Evolutionary conservation across 2,797 vertebrate genomes (phyloP).

Genomic region (Fistularia commersonii): DNA sequence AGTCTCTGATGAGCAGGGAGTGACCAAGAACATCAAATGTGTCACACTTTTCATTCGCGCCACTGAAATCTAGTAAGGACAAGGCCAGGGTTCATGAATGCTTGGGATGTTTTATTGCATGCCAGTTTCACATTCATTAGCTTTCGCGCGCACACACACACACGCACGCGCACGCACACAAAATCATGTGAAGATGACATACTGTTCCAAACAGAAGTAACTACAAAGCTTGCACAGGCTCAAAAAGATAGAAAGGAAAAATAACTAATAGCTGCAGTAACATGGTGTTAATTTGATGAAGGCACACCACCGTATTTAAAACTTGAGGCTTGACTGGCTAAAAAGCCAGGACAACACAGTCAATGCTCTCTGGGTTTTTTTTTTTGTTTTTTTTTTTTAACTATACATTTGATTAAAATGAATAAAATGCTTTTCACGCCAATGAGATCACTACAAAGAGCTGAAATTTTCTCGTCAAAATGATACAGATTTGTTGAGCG

Average conservation of each 20-base stretch:
- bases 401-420: background rate
- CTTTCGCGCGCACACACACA: slow-evolving; percentile 7
- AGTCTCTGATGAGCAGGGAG: slow-evolving; percentile 1
- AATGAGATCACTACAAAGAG: background rate
- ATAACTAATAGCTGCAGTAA: slow-evolving; percentile 15
- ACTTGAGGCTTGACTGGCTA: slow-evolving; percentile 3
- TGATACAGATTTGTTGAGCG: no score
- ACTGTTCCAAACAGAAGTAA: slow-evolving; percentile 29
- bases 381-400: slow-evolving; percentile 9
- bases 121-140: slow-evolving; percentile 43
- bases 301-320: slow-evolving; percentile 24
- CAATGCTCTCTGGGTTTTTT: background rate
- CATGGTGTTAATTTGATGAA: slow-evolving; percentile 15
- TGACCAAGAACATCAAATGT: slow-evolving; percentile 24
- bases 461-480: background rate
- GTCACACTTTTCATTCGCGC: slow-evolving; percentile 1
- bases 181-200: slow-evolving; percentile 17
- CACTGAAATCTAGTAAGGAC: slow-evolving; percentile 8
- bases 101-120: slow-evolving; percentile 70
- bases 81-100: slow-evolving; percentile 43
- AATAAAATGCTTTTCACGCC: background rate
- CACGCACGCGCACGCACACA: background rate
- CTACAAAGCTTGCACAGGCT: slow-evolving; percentile 7
- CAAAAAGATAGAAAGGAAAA: slow-evolving; percentile 1
- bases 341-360: slow-evolving; percentile 17